A percentile compares a stretch with the other conserved stretches of the same genome.
These are phyloP conservation scores for Nephotettix cincticeps DNA, from an alignment of 1,140 invertebrate species.

Conservation along the genomic window DNA sequence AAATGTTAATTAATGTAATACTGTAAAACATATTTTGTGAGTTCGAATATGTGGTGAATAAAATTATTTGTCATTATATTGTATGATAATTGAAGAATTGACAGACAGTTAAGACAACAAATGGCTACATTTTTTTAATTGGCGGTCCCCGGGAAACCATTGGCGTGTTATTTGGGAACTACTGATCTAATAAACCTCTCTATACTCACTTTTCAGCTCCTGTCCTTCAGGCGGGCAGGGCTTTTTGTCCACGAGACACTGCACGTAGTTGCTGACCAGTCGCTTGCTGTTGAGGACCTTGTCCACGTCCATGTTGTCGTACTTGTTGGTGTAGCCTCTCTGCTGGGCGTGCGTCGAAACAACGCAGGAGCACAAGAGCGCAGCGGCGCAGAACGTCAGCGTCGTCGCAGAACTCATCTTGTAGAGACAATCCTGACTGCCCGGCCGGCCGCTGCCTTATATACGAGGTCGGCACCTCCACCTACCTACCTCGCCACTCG, in stretches of 20 bases:
- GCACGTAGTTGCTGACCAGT: conserved; percentile 54
- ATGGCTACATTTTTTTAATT: too few relatives aligned
- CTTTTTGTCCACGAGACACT: conserved; percentile 54
- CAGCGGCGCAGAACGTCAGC: background rate
- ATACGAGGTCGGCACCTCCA: background rate
- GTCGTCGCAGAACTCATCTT: background rate
- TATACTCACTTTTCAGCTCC: conserved; percentile 55
- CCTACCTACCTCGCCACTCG: background rate
- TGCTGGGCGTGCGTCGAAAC: conserved; percentile 45
- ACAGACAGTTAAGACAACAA: too few relatives aligned
- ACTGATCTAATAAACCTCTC: too few relatives aligned
- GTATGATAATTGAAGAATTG: too few relatives aligned
- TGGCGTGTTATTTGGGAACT: too few relatives aligned
- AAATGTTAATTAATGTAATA: too few relatives aligned
- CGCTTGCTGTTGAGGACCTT: conserved; percentile 52
- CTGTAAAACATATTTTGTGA: too few relatives aligned
- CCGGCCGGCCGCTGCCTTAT: background rate
- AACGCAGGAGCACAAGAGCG: background rate
- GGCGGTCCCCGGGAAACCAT: too few relatives aligned
- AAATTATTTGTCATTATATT: too few relatives aligned
- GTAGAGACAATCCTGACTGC: background rate
- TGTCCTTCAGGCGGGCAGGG: conserved; percentile 52
- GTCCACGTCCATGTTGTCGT: conserved; percentile 56
- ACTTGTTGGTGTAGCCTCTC: conserved; percentile 54
- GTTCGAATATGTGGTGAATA: too few relatives aligned